phyloP scores from a whole-genome alignment of 2,888 invertebrate species.

The Eupithecia centaureata region DNA sequence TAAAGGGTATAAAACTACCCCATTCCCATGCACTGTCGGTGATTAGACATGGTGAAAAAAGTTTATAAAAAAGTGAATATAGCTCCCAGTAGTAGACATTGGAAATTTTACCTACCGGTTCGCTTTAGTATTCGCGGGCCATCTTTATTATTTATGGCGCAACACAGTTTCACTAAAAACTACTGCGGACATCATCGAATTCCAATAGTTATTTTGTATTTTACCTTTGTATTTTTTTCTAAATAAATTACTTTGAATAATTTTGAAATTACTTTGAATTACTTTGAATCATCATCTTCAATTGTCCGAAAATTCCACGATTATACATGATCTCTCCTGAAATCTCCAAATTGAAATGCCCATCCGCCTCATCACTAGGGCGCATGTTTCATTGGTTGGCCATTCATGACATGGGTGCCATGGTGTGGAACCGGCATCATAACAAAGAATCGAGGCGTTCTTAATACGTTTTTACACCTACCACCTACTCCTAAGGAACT shows the following conservation, averaged over 20 bases:
- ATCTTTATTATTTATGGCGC: no score
- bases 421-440: conserved; percentile 40
- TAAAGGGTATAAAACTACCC: not conserved
- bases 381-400: not conserved
- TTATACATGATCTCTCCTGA: not conserved
- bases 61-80: not conserved
- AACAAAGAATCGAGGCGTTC: conserved; percentile 24
- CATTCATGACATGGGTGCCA: not conserved
- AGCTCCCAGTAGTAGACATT: not conserved
- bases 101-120: not conserved
- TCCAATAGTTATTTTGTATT: no score
- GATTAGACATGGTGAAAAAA: not conserved
- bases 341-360: not conserved
- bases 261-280: no score
- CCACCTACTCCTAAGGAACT: conserved; percentile 17
- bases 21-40: not conserved
- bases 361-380: not conserved
- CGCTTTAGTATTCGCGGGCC: not conserved
- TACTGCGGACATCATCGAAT: no score
- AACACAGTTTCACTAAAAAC: no score
- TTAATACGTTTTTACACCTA: conserved; percentile 26
- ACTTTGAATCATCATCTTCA: not conserved
- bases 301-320: not conserved
- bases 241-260: no score
- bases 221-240: no score